Conservation (phyloP, 2,888 invertebrate genomes). For the Leptinotarsa haldemani region DNA sequence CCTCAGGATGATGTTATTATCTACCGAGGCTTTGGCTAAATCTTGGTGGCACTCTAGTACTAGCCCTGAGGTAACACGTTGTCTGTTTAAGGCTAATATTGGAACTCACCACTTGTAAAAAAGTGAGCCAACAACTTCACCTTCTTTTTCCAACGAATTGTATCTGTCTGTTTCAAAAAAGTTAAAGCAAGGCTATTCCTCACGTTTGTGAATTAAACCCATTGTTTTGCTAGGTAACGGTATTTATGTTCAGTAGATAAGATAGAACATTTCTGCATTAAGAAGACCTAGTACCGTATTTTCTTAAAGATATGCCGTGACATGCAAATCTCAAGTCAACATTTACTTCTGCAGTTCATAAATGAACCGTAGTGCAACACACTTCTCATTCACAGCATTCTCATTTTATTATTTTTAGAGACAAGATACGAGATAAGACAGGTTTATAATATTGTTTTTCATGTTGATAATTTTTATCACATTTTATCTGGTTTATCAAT, state of each 20-base stretch:
- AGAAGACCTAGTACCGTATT: not conserved
- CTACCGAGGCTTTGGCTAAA: too few species aligned
- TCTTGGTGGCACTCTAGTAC: too few species aligned
- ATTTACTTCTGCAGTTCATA: not conserved
- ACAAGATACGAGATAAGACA: slow-evolving; percentile 35
- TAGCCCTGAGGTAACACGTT: too few species aligned
- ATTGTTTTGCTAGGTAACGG: too few species aligned
- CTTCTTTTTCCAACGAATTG: too few species aligned
- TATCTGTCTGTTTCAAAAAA: too few species aligned
- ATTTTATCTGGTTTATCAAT: slow-evolving; percentile 39
- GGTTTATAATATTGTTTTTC: slow-evolving; percentile 41
- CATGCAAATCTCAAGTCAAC: slow-evolving; percentile 7
- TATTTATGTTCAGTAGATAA: not conserved
- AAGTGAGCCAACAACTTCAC: too few species aligned
- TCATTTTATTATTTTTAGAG: slow-evolving; percentile 35
- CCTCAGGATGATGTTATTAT: too few species aligned
- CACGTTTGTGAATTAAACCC: too few species aligned
- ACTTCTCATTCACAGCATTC: slow-evolving; percentile 25
- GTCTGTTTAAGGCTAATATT: too few species aligned
- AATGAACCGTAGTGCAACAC: slow-evolving; percentile 29
- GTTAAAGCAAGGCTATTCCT: too few species aligned
- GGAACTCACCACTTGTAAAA: too few species aligned
- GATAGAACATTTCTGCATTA: not conserved
- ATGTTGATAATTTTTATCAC: slow-evolving; percentile 36
- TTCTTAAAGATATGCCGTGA: not conserved